phyloP scores from a whole-genome alignment of 2,888 invertebrate genomes.

The Bellardia bayeri region DNA sequence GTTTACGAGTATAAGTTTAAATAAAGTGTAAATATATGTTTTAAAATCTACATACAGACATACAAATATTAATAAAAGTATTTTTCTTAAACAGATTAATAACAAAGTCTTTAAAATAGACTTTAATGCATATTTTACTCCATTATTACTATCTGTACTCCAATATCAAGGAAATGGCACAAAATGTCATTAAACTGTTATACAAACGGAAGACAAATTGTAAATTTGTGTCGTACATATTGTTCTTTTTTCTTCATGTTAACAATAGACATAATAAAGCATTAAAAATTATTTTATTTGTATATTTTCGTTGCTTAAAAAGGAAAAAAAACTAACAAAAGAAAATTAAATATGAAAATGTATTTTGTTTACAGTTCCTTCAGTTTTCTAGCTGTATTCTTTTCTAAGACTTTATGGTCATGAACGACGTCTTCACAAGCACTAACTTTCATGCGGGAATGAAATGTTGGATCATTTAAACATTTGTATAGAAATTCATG shows the following conservation, averaged over 20 bases:
- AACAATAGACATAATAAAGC: slow-evolving; percentile 29
- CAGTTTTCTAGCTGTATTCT: background rate
- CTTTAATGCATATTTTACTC: background rate
- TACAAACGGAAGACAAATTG: slow-evolving; percentile 29
- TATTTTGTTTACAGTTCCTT: slow-evolving; percentile 3
- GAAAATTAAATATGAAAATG: slow-evolving; percentile 44
- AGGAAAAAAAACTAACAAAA: slow-evolving; percentile 4
- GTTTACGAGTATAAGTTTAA: too few species aligned
- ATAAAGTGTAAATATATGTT: too few species aligned
- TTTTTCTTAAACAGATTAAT: too few species aligned
- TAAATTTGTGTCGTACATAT: background rate
- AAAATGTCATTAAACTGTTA: slow-evolving; percentile 31
- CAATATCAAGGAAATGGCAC: slow-evolving; percentile 1
- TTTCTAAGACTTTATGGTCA: slow-evolving; percentile 16
- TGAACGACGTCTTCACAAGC: background rate
- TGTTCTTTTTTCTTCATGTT: background rate
- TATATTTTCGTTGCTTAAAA: background rate
- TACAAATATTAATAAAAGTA: too few species aligned
- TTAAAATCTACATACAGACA: too few species aligned
- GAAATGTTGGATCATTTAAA: background rate
- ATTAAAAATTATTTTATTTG: slow-evolving; percentile 4
- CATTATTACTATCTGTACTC: background rate
- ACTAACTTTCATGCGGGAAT: background rate
- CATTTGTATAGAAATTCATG: background rate
- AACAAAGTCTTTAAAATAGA: background rate